A percentile compares a stretch with the other conserved stretches of the same genome.
phyloP scores from a whole-genome alignment of 2,888 invertebrate genomes.

The Diarsia mendica region DNA sequence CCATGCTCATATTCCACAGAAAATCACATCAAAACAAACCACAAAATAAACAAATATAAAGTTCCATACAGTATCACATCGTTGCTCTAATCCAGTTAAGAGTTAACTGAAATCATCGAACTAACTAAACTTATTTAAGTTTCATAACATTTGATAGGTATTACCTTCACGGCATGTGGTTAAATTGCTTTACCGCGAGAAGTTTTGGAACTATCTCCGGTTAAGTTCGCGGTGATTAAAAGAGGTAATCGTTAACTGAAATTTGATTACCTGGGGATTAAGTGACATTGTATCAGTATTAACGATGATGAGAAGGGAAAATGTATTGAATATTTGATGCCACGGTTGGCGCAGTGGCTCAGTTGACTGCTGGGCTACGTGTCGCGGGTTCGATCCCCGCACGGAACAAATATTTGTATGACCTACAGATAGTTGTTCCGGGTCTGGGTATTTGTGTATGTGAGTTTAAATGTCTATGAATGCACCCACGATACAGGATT shows the following conservation, averaged over 20 bases:
- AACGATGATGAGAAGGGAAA: not conserved
- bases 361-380: too few relatives aligned
- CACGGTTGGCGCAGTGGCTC: too few relatives aligned
- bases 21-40: not conserved
- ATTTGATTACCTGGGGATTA: not conserved
- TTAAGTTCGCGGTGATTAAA: constrained; percentile 2
- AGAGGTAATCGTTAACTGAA: not conserved
- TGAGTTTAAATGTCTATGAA: too few relatives aligned
- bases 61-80: constrained; percentile 12
- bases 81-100: constrained; percentile 32
- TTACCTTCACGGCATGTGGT: constrained; percentile 33
- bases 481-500: too few relatives aligned
- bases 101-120: constrained; percentile 48
- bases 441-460: too few relatives aligned
- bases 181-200: constrained; percentile 24
- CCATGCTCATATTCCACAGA: not conserved
- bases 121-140: constrained; percentile 52
- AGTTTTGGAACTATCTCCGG: constrained; percentile 24
- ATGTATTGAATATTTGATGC: too few relatives aligned
- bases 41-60: constrained; percentile 14
- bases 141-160: constrained; percentile 38
- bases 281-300: not conserved
- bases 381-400: too few relatives aligned
- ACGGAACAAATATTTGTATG: too few relatives aligned
- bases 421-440: too few relatives aligned